These are phyloP conservation scores for Mionectes macconnelli DNA, from an alignment of 2,113 vertebrate species.

Conservation along the genomic window DNA sequence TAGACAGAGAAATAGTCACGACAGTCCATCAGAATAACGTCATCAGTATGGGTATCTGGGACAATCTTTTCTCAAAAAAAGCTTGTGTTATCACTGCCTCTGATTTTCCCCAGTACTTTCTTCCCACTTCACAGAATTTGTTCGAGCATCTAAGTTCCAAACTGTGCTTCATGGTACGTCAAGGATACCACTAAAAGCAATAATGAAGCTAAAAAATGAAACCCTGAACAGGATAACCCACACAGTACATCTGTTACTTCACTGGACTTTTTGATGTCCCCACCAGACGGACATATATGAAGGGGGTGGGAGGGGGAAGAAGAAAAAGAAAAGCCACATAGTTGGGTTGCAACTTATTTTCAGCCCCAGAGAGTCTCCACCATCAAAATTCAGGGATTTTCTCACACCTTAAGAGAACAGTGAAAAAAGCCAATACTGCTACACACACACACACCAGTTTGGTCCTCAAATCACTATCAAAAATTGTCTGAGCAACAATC, in stretches of 20 bases:
- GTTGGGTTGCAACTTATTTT: not conserved
- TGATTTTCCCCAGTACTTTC: not conserved
- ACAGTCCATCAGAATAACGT: not conserved
- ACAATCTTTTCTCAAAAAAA: not conserved
- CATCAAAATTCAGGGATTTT: not conserved
- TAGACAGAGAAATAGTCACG: not conserved
- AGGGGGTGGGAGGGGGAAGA: not conserved
- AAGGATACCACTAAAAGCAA: not conserved
- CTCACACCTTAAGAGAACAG: not conserved
- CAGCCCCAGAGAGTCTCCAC: not conserved
- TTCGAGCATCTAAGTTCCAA: not conserved
- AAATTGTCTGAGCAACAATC: not conserved
- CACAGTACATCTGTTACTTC: not conserved
- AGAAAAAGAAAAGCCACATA: not conserved
- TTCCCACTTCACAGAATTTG: not conserved
- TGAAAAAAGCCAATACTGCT: not conserved
- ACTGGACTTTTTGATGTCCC: not conserved
- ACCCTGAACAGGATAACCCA: not conserved
- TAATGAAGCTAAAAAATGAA: not conserved
- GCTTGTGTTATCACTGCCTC: not conserved
- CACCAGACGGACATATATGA: not conserved
- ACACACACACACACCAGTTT: rapidly evolving
- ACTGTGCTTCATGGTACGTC: not conserved
- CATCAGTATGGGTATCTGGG: not conserved
- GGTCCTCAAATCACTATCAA: not conserved